Base-by-base conservation (phyloP, 2,888 invertebrate genomes). In the Plebejus anna region DNA sequence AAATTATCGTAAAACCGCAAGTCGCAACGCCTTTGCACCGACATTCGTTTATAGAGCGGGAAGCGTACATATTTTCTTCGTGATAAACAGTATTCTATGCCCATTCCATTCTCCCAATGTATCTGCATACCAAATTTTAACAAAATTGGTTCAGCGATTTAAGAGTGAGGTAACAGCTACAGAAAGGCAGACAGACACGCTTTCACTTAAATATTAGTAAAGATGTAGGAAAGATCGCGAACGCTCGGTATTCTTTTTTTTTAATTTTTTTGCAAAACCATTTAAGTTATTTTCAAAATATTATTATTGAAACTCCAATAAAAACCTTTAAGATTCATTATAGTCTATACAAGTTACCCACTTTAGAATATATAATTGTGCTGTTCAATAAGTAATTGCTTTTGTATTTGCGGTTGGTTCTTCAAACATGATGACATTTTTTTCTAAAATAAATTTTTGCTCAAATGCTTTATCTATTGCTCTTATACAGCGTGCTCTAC, bases 401-500 rank as follows among this genome's bases (percentile, higher is more conserved):
- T 66, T 36, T 66, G 32, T 66, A 66, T 66, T 61, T 66, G 66
- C 32, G 66, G 66, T 66, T 36, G 32, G 66, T 32, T 66, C 61
- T 28, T 61, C 66, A 66, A 66, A 66, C 66, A 36, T 32, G 32
- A 66, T 66, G 66, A 66, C 66, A 66, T 66, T 71, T 42, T 71
- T 71, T 71, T 42, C 71, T 9, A 71, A 71, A 70, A 42, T 22
- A 70, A 70, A 22, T 71, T 71, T 70, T 71, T 71, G 71, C 38
- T 71, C 71, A 42, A 71, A 42, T 71, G 22, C 32, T 36, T 66
- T 66, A 66, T 66, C 66, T 66, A 66, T 66, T 66, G 32, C 13
- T 61, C 1, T 38, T 42, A 42, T 71, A 71, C 42, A 71, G 71
- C 3, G 42, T 71, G 71, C 6, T 42, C 38, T n/a, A 71, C 7